These are phyloP conservation scores for Forbesichthys papilliferus DNA, from an alignment of 2,113 vertebrate species.

Conservation along the genomic window DNA sequence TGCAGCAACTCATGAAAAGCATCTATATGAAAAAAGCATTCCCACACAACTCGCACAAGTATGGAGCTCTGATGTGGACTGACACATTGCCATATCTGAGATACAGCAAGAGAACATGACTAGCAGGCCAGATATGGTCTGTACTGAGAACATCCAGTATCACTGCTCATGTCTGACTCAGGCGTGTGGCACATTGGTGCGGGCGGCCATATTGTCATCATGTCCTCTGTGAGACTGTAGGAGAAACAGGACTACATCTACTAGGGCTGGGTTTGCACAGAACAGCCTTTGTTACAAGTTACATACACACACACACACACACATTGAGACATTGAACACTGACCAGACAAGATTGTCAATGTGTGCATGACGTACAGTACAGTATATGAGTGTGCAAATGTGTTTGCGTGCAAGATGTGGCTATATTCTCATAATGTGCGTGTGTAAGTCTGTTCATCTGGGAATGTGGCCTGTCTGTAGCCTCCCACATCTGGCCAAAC, in stretches of 20 bases:
- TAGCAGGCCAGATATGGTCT: slow-evolving; percentile 19
- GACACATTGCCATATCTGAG: slow-evolving; percentile 22
- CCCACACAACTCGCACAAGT: background rate
- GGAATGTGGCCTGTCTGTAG: slow-evolving; percentile 55
- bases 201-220: background rate
- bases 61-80: background rate
- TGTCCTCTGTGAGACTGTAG: slow-evolving; percentile 4
- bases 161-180: background rate
- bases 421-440: background rate
- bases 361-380: background rate
- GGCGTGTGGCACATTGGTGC: background rate
- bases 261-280: slow-evolving; percentile 35
- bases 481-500: slow-evolving; percentile 69
- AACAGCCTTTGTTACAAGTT: slow-evolving; percentile 41
- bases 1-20: background rate
- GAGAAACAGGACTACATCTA: slow-evolving; percentile 14
- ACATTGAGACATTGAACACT: background rate
- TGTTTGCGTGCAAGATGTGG: background rate
- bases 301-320: background rate
- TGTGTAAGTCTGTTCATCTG: slow-evolving; percentile 54
- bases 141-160: background rate
- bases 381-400: background rate
- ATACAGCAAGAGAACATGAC: slow-evolving; percentile 26
- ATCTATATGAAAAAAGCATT: background rate
- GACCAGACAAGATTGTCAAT: background rate